These are phyloP conservation scores for Eospalax fontanierii DNA, from an alignment of 2,797 vertebrate genomes.

Conservation along the genomic window DNA sequence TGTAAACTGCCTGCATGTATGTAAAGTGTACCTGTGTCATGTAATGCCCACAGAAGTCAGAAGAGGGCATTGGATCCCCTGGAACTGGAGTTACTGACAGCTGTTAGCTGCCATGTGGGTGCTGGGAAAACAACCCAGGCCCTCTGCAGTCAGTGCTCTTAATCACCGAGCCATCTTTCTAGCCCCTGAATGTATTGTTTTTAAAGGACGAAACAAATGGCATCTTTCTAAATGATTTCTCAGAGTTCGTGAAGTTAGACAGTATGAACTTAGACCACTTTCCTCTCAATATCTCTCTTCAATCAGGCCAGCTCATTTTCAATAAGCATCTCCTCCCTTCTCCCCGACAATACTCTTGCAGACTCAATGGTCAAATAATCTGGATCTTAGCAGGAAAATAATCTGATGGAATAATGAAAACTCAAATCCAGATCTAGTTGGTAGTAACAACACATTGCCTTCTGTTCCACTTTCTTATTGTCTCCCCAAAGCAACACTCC, in stretches of 20 bases:
- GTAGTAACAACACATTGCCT: background rate
- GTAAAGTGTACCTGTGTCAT: no score
- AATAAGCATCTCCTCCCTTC: background rate
- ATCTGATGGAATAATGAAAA: background rate
- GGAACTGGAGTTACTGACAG: no score
- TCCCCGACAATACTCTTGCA: background rate
- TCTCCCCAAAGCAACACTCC: background rate
- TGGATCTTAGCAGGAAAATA: background rate
- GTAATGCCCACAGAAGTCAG: no score
- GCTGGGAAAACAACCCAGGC: no score
- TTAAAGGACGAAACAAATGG: background rate
- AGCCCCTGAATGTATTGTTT: background rate
- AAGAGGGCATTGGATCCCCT: no score
- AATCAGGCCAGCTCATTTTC: background rate
- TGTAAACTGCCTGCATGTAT: no score
- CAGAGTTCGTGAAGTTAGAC: background rate
- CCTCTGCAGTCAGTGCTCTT: no score
- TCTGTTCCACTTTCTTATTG: background rate
- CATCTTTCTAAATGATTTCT: constrained; percentile 35
- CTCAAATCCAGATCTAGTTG: background rate
- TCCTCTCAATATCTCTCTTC: background rate
- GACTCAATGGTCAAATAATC: background rate
- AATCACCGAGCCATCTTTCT: no score
- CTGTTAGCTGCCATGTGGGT: no score
- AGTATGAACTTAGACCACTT: background rate